Base-by-base conservation (phyloP, 2,888 invertebrate genomes). In the Loripinus fragilis region DNA sequence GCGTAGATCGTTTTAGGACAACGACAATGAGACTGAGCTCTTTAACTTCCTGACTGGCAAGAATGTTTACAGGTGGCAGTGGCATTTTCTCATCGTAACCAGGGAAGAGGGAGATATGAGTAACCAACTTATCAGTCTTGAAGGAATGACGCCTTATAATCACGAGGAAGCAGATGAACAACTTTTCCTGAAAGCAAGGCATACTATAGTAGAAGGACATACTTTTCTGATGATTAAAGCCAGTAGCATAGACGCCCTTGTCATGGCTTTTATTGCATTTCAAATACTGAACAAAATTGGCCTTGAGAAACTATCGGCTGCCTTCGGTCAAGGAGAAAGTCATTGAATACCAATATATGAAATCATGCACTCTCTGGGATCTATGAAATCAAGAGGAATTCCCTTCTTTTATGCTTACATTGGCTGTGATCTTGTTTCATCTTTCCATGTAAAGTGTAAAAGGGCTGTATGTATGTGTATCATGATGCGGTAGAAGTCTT, bases 301-400 rank as follows among this genome's bases (percentile, higher is more conserved):
- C 28, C 67, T 80, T 3, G 55, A 82, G 48, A 65, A 83, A 28
- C 17, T 85, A 52, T 87, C 82, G 83, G 30, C 76, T 28, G 76
- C 76, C 0, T 87, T 88, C 75, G 87, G 84, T 10, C 60, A 76
- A 70, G 72, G 83, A 12, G 17, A 42, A 25, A 67, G 72, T 28
- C 2, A 80, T 20, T 87, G 81, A 76, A 80, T 88, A 65, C 81
- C 81, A 15, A 41, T 85, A 7, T 76, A 85, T 84, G 85, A 86
- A 2, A 25, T 87, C 0, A 65, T 20, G 38, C 20, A 52, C 8
- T 15, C 77, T 23, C 35, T 86, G 23, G 81, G 85, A 2, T 72
- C 60, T 23, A 77, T 76, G 83, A 23, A 80, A 25, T 28, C 74
- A 15, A 70, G 25, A 15, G 83, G 78, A 15, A 65, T 85, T 7